Percentiles rank a stretch among this genome's conserved stretches.
These are phyloP conservation scores for Peromyscus nudipes DNA, from an alignment of 2,797 vertebrate species.

Conservation along the genomic window DNA sequence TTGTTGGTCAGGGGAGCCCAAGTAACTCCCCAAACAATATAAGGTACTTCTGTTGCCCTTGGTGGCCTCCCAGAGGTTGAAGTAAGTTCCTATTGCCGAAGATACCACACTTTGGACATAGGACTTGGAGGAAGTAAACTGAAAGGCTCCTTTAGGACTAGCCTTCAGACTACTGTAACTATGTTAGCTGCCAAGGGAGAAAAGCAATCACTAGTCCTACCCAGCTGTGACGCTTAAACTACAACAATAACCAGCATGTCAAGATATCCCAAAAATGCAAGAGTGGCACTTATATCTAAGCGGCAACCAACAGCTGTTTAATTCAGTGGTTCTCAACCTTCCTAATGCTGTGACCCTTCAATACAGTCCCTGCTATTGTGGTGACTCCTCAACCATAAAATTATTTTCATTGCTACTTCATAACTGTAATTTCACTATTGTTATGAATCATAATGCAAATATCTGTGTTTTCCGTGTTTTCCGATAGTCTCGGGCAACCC, in stretches of 20 bases:
- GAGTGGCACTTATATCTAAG: not conserved
- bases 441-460: not conserved
- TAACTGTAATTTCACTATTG: not conserved
- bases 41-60: not conserved
- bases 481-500: not conserved
- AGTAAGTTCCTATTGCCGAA: not conserved
- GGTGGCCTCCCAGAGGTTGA: not conserved
- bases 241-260: no score
- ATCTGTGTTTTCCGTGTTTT: no score
- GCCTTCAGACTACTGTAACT: not conserved
- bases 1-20: not conserved
- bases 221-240: not conserved
- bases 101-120: not conserved
- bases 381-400: not conserved
- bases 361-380: not conserved
- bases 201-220: not conserved
- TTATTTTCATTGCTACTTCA: not conserved
- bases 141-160: not conserved
- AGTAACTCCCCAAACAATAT: not conserved
- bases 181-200: no score
- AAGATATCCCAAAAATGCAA: not conserved
- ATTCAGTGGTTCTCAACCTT: not conserved
- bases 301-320: not conserved
- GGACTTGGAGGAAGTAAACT: not conserved
- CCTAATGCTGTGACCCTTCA: not conserved